Evolutionary conservation across 2,888 invertebrate genomes (phyloP).

Genomic region (Apomyelois bistriatella): DNA sequence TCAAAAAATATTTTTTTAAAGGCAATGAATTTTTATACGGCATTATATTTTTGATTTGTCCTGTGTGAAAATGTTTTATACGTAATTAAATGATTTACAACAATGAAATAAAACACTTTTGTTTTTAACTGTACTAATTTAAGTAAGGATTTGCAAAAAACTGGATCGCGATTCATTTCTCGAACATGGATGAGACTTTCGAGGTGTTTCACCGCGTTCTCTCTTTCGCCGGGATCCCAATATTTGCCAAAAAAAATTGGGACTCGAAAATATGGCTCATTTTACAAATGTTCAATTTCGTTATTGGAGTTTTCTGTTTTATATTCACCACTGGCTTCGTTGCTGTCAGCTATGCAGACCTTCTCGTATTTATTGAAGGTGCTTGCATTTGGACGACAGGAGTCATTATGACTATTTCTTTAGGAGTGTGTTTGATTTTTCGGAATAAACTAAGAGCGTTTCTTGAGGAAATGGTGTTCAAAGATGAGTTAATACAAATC

Average conservation of each 20-base stretch:
- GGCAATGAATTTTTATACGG: no score
- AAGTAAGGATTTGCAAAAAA: slow-evolving; percentile 5
- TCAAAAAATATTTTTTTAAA: no score
- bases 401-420: slow-evolving; percentile 58
- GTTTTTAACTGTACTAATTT: background rate
- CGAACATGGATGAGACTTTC: slow-evolving; percentile 52
- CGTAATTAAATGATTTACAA: no score
- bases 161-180: background rate
- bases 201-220: slow-evolving; percentile 49
- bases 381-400: slow-evolving; percentile 69
- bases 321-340: slow-evolving; percentile 59
- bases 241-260: slow-evolving; percentile 53
- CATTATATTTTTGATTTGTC: no score
- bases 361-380: slow-evolving; percentile 55
- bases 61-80: no score
- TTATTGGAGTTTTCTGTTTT: slow-evolving; percentile 49
- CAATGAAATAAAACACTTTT: background rate
- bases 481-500: slow-evolving; percentile 50
- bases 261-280: slow-evolving; percentile 45
- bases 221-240: slow-evolving; percentile 52
- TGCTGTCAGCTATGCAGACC: slow-evolving; percentile 35
- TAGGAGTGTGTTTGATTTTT: slow-evolving; percentile 53
- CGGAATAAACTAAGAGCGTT: slow-evolving; percentile 48
- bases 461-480: slow-evolving; percentile 53
- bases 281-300: slow-evolving; percentile 52